These are phyloP conservation scores for Drosophila dives DNA, from an alignment of 2,888 invertebrate species.

Conservation along the genomic window DNA sequence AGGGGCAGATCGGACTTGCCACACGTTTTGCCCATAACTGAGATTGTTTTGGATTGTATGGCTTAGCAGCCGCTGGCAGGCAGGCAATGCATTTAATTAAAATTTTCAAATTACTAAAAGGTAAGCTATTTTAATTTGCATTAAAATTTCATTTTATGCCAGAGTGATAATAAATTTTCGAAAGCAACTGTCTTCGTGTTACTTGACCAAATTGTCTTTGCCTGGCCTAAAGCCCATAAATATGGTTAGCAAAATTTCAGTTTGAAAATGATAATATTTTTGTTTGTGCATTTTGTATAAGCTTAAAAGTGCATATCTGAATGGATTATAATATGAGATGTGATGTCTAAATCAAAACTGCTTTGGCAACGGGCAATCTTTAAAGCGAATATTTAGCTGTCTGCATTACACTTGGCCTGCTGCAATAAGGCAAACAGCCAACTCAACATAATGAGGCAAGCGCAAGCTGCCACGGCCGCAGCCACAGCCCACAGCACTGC, in stretches of 20 bases:
- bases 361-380: constrained; percentile 12
- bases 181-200: constrained; percentile 43
- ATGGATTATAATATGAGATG: constrained; percentile 20
- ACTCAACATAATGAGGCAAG: constrained; percentile 64
- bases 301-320: constrained; percentile 9
- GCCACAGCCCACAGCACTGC: constrained; percentile 52
- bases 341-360: constrained; percentile 22
- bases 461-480: constrained; percentile 39
- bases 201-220: constrained; percentile 12
- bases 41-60: constrained; percentile 36
- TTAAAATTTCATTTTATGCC: constrained; percentile 44
- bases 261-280: constrained; percentile 17
- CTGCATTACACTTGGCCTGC: constrained; percentile 20
- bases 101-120: constrained; percentile 71
- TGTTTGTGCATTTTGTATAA: constrained; percentile 11
- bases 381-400: constrained; percentile 33
- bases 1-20: constrained; percentile 4
- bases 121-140: constrained; percentile 57
- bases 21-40: constrained; percentile 24
- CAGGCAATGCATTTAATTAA: constrained; percentile 68
- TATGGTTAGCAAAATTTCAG: constrained; percentile 28
- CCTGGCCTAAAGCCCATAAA: constrained; percentile 19
- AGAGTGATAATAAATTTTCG: constrained; percentile 50
- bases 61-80: constrained; percentile 24
- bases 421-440: constrained; percentile 45